Base-by-base conservation (phyloP, 2,113 vertebrate genomes). In the Corydoras sp. region DNA sequence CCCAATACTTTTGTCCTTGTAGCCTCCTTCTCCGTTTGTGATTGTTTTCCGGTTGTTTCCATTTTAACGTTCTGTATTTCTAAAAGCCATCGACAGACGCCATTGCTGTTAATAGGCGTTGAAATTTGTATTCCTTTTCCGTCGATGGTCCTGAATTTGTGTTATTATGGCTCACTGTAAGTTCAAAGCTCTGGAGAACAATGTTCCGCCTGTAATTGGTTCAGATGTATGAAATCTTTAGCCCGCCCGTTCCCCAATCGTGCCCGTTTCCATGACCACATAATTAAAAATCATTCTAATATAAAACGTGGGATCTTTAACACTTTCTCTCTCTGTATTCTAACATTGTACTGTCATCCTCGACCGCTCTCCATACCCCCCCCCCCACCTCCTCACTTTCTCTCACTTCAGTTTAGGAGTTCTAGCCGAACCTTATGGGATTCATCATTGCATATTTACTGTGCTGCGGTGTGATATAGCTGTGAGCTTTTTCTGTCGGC, bases 381-480 rank as follows among this genome's bases (percentile, higher is more conserved):
- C 30, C 10, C 11, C 35, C 48, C 56, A 76, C 55, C 1, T 15
- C 14, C 18, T 18, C 35, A 61, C 65, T 61, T 35, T 60, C 62
- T 8, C 51, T 56, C 29, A 24, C 18, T 81, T 81, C 81, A 87
- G 88, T 91, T 92, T 90, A 91, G 91, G 89, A 95, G 92, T 94
- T 95, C 79, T 72, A 69, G 80, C 11, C 14, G 73, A 80, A 90
- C 89, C 83, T 83, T 89, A 74, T 87, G 91, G 88, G 90, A 91
- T 92, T 95, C 92, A 91, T 97, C 93, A 92, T 94, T 94, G 94
- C 93, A 92, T 95, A 93, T 95, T 97, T 96, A 94, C 92, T 91
- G 89, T 66, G 91, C 90, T 93, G 88, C 88, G 89, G 89, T 72
- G 91, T 94, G 88, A 94, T 94, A 92, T 89, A 91, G 93, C 93